Conservation (phyloP, 2,888 invertebrate genomes). For the Trilocha varians region DNA sequence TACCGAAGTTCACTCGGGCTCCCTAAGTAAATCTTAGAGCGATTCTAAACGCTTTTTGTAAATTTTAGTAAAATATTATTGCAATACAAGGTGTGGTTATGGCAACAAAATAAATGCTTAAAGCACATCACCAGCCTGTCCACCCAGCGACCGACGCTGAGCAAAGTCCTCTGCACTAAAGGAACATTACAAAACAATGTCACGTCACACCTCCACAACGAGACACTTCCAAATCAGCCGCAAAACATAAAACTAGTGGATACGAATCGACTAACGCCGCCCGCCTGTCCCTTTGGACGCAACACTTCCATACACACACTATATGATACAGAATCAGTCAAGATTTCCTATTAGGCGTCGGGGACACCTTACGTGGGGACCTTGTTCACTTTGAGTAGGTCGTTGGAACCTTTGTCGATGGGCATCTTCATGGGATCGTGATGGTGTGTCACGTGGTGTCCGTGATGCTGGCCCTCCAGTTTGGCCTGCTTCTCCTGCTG, state of each 20-base stretch:
- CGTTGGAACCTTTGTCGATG: constrained; percentile 81
- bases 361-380: constrained; percentile 80
- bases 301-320: constrained; percentile 68
- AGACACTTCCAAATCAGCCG: constrained; percentile 48
- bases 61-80: constrained; percentile 73
- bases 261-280: constrained; percentile 63
- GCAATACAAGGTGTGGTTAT: constrained; percentile 72
- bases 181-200: constrained; percentile 65
- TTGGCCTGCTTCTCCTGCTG: constrained; percentile 90
- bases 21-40: constrained; percentile 60
- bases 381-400: constrained; percentile 85
- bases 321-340: constrained; percentile 72
- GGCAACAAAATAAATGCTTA: constrained; percentile 75
- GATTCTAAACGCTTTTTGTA: constrained; percentile 63
- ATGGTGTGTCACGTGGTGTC: constrained; percentile 80
- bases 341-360: constrained; percentile 46
- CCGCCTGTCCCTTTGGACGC: constrained; percentile 59
- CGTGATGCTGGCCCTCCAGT: constrained; percentile 81
- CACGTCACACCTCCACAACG: constrained; percentile 51
- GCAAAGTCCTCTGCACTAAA: constrained; percentile 67
- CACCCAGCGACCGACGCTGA: constrained; percentile 60
- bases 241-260: constrained; percentile 71
- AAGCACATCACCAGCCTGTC: constrained; percentile 72
- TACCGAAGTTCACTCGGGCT: constrained; percentile 63
- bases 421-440: constrained; percentile 82